Conservation (phyloP, 1,140 invertebrate species). For the Drosophila parvula region DNA sequence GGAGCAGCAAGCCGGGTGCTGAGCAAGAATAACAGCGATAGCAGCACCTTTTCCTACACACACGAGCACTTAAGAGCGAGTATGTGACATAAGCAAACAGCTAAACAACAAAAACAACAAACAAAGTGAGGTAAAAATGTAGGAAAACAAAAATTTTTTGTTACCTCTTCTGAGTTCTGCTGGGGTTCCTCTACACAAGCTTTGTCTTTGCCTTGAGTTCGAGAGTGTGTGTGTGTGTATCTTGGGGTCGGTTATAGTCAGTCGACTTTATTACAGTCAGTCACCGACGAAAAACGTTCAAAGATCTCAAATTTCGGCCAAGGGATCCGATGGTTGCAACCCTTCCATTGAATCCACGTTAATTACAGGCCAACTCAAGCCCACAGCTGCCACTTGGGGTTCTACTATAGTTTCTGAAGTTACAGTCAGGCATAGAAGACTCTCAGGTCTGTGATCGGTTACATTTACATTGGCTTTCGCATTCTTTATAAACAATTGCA, state of each 20-base stretch:
- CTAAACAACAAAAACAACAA: constrained; percentile 33
- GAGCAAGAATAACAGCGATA: constrained; percentile 33
- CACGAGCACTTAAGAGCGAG: constrained; percentile 53
- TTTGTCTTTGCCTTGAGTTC: constrained; percentile 6
- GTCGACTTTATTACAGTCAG: constrained; percentile 55
- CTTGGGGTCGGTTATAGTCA: constrained; percentile 27
- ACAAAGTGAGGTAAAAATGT: constrained; percentile 33
- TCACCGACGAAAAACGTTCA: constrained; percentile 14
- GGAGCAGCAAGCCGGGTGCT: constrained; percentile 7
- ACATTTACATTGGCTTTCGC: not conserved
- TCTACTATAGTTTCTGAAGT: not conserved
- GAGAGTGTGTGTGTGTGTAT: constrained; percentile 11
- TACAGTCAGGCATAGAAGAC: constrained; percentile 9
- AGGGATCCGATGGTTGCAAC: constrained; percentile 36
- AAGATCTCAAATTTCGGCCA: constrained; percentile 67
- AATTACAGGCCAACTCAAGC: constrained; percentile 28
- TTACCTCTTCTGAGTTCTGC: constrained; percentile 26
- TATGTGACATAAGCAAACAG: constrained; percentile 70
- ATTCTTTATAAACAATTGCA: not conserved
- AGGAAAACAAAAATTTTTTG: constrained; percentile 68
- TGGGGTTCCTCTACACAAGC: constrained; percentile 14
- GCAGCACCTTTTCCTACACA: constrained; percentile 56
- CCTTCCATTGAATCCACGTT: constrained; percentile 18
- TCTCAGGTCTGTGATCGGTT: not conserved
- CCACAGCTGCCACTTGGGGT: constrained; percentile 10